Evolutionary conservation across 1,140 invertebrate genomes (phyloP).

Genomic region (Pemphigus obesinymphae): DNA sequence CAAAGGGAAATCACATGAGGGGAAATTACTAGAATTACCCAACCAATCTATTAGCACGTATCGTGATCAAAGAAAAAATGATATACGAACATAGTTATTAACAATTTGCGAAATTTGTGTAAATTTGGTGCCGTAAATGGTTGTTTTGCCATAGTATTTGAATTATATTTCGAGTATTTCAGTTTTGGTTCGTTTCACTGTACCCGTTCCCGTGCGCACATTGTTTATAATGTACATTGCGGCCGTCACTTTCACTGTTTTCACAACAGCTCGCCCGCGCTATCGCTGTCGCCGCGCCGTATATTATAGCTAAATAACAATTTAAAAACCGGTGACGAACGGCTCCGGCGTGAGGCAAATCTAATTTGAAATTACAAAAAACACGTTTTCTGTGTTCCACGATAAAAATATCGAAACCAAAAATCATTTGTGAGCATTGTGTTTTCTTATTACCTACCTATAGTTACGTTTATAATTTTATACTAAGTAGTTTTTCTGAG

Average conservation of each 20-base stretch:
- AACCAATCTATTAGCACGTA: no score
- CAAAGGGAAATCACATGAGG: no score
- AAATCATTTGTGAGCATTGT: neutral
- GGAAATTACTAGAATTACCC: no score
- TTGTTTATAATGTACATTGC: neutral
- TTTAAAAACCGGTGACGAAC: constrained; percentile 15
- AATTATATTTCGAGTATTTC: neutral
- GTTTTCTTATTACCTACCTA: no score
- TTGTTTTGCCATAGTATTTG: no score
- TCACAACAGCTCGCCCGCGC: constrained; percentile 19
- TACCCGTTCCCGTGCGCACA: neutral
- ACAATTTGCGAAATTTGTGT: no score
- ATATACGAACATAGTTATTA: no score
- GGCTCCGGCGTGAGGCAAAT: neutral
- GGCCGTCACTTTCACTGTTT: constrained; percentile 37
- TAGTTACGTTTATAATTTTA: neutral
- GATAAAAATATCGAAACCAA: neutral
- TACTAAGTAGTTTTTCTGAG: neutral
- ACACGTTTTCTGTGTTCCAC: neutral
- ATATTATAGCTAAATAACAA: neutral
- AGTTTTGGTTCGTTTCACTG: constrained; percentile 2
- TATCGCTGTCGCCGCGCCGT: neutral
- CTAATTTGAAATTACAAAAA: neutral
- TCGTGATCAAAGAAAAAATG: no score
- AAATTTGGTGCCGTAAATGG: no score